Conservation (phyloP, 2,113 vertebrate species). For the Smithornis capensis region DNA sequence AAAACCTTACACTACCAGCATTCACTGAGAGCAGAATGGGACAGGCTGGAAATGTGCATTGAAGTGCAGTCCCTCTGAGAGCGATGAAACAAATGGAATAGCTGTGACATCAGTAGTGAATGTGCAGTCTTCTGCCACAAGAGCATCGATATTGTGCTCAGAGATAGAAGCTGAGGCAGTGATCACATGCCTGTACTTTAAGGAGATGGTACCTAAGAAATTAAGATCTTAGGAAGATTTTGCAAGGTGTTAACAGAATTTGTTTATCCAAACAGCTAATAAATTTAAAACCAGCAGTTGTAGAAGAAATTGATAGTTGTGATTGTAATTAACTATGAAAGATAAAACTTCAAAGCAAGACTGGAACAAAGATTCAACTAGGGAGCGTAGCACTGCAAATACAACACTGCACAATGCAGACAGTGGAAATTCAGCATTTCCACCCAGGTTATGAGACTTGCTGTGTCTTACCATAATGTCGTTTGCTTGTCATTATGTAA, state of each 20-base stretch:
- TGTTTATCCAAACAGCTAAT: neutral
- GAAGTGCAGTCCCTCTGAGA: neutral
- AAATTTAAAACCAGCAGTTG: neutral
- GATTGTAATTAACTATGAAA: neutral
- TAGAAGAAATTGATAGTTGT: neutral
- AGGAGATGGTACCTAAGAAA: neutral
- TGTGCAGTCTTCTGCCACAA: neutral
- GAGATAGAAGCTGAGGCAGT: neutral
- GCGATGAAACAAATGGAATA: rapidly evolving
- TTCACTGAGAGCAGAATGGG: neutral
- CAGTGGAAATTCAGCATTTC: neutral
- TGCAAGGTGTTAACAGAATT: neutral
- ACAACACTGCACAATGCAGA: neutral
- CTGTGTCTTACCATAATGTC: neutral
- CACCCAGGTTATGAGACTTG: neutral
- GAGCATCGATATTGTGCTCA: neutral
- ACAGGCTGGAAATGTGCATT: neutral
- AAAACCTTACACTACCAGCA: neutral
- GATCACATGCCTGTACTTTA: neutral
- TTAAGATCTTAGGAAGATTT: neutral
- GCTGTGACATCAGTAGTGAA: neutral
- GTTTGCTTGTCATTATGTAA: neutral
- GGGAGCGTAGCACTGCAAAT: neutral
- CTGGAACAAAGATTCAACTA: neutral
- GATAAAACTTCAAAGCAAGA: neutral